Base-by-base conservation (phyloP, 1,140 invertebrate species). In the Pantala flavescens region DNA sequence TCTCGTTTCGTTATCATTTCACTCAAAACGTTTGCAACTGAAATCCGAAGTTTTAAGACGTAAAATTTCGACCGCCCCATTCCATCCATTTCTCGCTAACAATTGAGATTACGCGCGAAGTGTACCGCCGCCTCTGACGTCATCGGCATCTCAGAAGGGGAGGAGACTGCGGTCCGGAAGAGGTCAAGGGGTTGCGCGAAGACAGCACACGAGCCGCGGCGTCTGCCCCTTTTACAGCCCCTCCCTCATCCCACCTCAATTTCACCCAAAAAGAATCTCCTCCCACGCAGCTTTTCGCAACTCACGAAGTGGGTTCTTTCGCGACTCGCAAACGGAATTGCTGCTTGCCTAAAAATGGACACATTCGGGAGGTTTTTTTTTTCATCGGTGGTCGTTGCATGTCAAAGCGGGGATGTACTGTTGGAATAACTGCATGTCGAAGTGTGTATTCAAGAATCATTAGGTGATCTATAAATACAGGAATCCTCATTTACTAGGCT, bases 81-180 rank as follows among this genome's bases (percentile, higher is more conserved):
- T 21, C 49, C 49, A 63, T 21, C 3, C 5, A 19, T 19, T 12
- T 63, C 49, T 21, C 12, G 49, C 49, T 19, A 16, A 63, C 12
- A 63, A 63, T 63, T 63, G 49, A 63, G 49, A 63, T 63, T 63
- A 63, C 49, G 49, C 49, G 49, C n/a, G 49, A 63, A 63, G 49
- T 63, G n/a, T 21, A 21, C 14, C 16, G 49, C 49, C 49, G 16
- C 16, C 49, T 21, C 49, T 63, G 49, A 63, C 49, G 49, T 63
- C 49, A 63, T 21, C n/a, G 49, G 5, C 49, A 63, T 21, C 49
- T 63, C 49, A 3, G n/a, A 49, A 49, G 49, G n/a, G 49, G 49
- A 63, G 49, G 14, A 21, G 49, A 7, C 49, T 16, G n/a, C 49
- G 49, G 49, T 63, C 49, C 16, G 49, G 49, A 63, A 63, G 49